Percentiles rank a stretch among this genome's conserved stretches.
Conservation (phyloP, 2,888 invertebrate species). For the Tupiocoris notatus region DNA sequence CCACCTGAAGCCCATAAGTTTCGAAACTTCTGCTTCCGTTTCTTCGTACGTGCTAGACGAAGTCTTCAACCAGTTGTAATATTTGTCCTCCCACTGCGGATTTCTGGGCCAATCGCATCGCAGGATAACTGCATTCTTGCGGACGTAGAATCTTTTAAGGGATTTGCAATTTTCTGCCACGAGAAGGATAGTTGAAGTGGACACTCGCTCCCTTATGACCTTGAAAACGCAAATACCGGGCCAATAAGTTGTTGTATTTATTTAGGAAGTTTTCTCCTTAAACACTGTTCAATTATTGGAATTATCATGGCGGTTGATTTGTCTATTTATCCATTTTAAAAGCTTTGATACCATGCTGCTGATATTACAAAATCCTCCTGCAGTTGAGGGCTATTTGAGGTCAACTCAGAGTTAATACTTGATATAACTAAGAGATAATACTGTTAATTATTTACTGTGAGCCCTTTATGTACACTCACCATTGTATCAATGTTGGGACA, state of each 20-base stretch:
- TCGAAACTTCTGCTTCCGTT: constrained; percentile 68
- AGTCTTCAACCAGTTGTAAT: constrained; percentile 63
- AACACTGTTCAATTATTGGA: background rate
- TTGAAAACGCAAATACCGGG: constrained; percentile 53
- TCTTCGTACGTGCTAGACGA: constrained; percentile 64
- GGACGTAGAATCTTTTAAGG: constrained; percentile 63
- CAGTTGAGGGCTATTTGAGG: too few relatives aligned
- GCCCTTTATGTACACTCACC: constrained; percentile 56
- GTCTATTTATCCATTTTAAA: too few relatives aligned
- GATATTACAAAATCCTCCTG: too few relatives aligned
- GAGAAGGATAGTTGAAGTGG: constrained; percentile 72
- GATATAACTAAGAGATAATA: too few relatives aligned
- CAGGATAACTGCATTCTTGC: constrained; percentile 70
- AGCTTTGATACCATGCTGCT: too few relatives aligned
- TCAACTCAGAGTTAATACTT: too few relatives aligned
- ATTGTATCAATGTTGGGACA: constrained; percentile 68
- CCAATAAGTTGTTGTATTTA: too few relatives aligned
- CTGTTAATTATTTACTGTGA: background rate
- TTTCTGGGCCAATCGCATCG: constrained; percentile 67
- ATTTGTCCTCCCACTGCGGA: constrained; percentile 62
- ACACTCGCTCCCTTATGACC: constrained; percentile 73
- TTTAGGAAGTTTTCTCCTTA: too few relatives aligned
- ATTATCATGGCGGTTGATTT: too few relatives aligned
- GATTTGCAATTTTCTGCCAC: constrained; percentile 66
- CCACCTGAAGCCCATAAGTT: constrained; percentile 68